Conservation (phyloP, 2,797 vertebrate genomes). For the Austrolebias charrua region DNA sequence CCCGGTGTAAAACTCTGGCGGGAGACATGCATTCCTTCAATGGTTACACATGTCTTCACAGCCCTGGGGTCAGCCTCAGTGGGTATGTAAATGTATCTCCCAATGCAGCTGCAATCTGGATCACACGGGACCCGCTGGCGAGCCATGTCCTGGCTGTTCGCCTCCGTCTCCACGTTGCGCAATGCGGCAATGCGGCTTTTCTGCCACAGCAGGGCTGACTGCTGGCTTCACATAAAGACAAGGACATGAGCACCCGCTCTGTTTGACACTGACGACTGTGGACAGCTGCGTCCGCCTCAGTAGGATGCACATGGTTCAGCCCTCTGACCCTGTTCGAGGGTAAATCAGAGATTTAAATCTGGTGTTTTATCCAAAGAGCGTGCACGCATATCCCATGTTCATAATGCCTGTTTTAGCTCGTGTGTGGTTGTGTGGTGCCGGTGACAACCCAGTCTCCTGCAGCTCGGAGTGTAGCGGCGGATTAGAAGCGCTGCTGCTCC, state of each 20-base stretch:
- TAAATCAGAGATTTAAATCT: not conserved
- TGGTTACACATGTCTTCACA: constrained; percentile 24
- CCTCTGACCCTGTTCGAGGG: no score
- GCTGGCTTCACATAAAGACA: constrained; percentile 61
- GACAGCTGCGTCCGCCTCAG: constrained; percentile 11
- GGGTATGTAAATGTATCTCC: constrained; percentile 32
- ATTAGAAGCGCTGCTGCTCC: constrained; percentile 65
- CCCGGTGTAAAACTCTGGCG: no score
- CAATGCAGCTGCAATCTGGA: constrained; percentile 50
- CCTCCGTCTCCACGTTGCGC: constrained; percentile 74
- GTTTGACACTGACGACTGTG: constrained; percentile 26
- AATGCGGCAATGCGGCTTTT: constrained; percentile 76
- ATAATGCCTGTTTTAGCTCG: constrained; percentile 26
- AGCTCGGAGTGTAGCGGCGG: constrained; percentile 69
- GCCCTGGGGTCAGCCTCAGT: constrained; percentile 14
- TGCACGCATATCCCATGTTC: constrained; percentile 18
- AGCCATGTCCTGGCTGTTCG: constrained; percentile 62
- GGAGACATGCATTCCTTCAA: no score
- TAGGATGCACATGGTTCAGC: not conserved
- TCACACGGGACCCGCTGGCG: constrained; percentile 52
- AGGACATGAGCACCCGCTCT: constrained; percentile 38
- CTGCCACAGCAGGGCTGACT: constrained; percentile 57
- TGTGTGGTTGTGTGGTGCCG: constrained; percentile 39
- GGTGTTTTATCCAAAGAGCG: constrained; percentile 7
- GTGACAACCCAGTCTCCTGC: constrained; percentile 66